A percentile compares a stretch with the other conserved stretches of the same genome.
These are phyloP conservation scores for Triplophysa yarkandensis DNA, from an alignment of 2,797 vertebrate species.

Conservation along the genomic window DNA sequence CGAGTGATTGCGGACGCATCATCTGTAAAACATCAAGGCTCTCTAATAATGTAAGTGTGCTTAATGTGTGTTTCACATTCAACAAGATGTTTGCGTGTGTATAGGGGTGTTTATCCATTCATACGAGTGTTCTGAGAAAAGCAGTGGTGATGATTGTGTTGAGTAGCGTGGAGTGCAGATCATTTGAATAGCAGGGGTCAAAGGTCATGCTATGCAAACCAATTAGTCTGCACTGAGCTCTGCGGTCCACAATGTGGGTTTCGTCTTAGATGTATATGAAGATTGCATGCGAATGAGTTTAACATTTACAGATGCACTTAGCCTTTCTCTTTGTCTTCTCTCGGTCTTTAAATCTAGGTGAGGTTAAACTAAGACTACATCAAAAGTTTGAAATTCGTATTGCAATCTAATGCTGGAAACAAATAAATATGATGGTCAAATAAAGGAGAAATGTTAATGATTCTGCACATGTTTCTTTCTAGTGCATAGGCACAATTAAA, in stretches of 20 bases:
- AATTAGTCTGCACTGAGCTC: slow-evolving; percentile 3
- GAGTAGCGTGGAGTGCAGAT: neutral
- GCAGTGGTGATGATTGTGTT: slow-evolving; percentile 10
- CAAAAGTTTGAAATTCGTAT: neutral
- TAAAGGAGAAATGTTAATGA: neutral
- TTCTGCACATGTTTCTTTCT: neutral
- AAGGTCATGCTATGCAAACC: slow-evolving; percentile 7
- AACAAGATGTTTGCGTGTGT: slow-evolving; percentile 8
- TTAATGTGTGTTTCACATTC: neutral
- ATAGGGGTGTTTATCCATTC: slow-evolving; percentile 2
- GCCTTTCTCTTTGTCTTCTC: neutral
- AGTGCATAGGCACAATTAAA: neutral
- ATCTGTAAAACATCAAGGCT: slow-evolving; percentile 10
- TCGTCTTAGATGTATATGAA: slow-evolving; percentile 1
- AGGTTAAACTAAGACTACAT: neutral
- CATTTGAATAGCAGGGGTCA: slow-evolving; percentile 2
- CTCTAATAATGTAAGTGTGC: slow-evolving; percentile 18
- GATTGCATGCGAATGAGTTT: slow-evolving; percentile 20
- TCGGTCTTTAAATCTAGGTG: neutral
- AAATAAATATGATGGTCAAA: neutral
- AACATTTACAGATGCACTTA: slow-evolving; percentile 36
- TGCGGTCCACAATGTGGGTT: neutral
- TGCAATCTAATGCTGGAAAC: neutral
- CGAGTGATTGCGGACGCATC: slow-evolving; percentile 31
- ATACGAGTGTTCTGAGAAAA: slow-evolving; percentile 10